Base-by-base conservation (phyloP, 2,888 invertebrate genomes). In the Cerastoderma edule region DNA sequence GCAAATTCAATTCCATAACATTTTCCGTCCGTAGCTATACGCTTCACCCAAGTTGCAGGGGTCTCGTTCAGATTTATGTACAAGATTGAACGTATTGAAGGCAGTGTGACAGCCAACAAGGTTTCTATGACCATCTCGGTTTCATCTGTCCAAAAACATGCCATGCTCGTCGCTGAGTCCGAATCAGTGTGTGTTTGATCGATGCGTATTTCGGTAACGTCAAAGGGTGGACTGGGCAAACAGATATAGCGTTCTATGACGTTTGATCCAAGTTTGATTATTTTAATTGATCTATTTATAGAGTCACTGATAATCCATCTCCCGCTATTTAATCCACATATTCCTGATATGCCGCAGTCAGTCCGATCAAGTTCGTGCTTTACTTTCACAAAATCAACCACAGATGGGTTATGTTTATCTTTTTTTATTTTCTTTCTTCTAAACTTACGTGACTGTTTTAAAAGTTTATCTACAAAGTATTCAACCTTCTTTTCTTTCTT, bases 341-440 rank as follows among this genome's bases (percentile, higher is more conserved):
- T 35, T 60, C 60, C 60, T 35, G 35, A n/a, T 35, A 35, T 60
- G 19, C 1, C 2, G 39, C 60, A 60, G 10, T 60, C 60, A 3
- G 8, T 35, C 39, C 24, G 30, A 60, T 60, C 60, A 33, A 60
- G 39, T 35, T 60, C 30, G 32, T 60, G 60, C 39, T 60, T 60
- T 22, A 60, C 60, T 1, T 60, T 22, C n/a, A 60, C 39, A 22
- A 10, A n/a, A 32, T 13, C 60, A 22, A 10, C 24, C 54, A 53
- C 54, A n/a, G n/a, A n/a, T n/a, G n/a, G n/a, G n/a, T n/a, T n/a
- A n/a, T n/a, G n/a, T n/a, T n/a, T n/a, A n/a, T n/a, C n/a, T n/a
- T n/a, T n/a, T n/a, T n/a, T n/a, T n/a, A n/a, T n/a, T n/a, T n/a
- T n/a, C n/a, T n/a, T n/a, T n/a, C n/a, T n/a, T n/a, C n/a, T n/a